Base-by-base conservation (phyloP, 2,797 vertebrate genomes). In the Pseudomugil gertrudae region DNA sequence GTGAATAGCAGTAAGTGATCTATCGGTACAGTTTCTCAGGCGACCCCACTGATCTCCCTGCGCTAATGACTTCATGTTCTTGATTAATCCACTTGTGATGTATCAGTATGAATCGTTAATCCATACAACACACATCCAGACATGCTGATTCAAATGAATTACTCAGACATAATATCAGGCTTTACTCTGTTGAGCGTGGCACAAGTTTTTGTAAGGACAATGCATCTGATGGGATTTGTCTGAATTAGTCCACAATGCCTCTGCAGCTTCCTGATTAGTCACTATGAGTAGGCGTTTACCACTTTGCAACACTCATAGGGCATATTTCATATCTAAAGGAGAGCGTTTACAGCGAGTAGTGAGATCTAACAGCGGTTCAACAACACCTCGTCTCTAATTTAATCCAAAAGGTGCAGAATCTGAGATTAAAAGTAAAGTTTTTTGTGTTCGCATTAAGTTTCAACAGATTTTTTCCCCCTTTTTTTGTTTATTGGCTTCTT, bases 271-370 rank as follows among this genome's bases (percentile, higher is more conserved):
- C 60, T 57, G 77, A 69, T 87, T 77, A 80, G 65, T 87, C 78
- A 82, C 75, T 76, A 32, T 23, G 55, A 76, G 74, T 71, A 76
- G 72, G 80, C 72, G 81, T 82, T 80, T 60, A 72, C 58, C 67
- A 53, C 62, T 57, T 57, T 52, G 60, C 54, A 45, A 74, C 76
- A 62, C 58, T 55, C 83, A 64, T 1, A 27, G 29, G 70, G 52
- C 51, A 35, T 59, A 57, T 84, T 72, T 76, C 48, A 75, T 51
- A 79, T 79, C 69, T 7, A 35, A 72, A 58, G 35, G 66, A 66
- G 66, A 55, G 48, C 35, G 27, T 43, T 48, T 52, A 57, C 53
- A 17, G 58, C 57, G 26, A 55, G 33, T 50, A 19, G 66, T 60
- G 52, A 45, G 63, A 66, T 61, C 5, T 2, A 51, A 30, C 14